Evolutionary conservation across 2,888 invertebrate species (phyloP), one percentile per base, ranked within the genome.

Genomic region (Drosophila seclusa): DNA sequence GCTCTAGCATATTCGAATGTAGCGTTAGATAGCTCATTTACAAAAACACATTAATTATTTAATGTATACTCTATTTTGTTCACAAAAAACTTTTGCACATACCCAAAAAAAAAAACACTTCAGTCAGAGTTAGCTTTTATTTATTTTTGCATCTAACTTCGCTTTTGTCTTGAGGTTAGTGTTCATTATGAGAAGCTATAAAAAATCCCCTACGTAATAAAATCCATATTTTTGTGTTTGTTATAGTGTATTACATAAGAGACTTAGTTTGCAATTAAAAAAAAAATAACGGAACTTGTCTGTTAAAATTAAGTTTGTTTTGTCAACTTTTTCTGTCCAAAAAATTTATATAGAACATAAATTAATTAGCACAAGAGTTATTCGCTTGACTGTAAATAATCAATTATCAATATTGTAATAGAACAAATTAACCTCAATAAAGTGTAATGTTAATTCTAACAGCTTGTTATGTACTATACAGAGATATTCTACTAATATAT

Each of bases 401-500:
- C 52, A 36, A 73, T 53, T 67, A 66, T 80, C 49, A 21, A 45
- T 73, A 74, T 74, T 54, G 65, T 70, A 73, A 73, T 61, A 73
- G 65, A 73, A 60, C 27, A 64, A 68, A 54, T 54, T 67, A 83
- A 71, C 62, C 57, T 68, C 71, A 74, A 83, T 83, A 81, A 83
- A 80, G 31, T 68, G 58, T 77, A 70, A 59, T 40, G 68, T 63
- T 70, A 83, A 67, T 57, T 73, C 48, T 54, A 59, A 34, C 31
- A 36, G 38, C 32, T 42, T 49, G 8, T 31, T 36, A 16, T 55
- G 13, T 45, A 21, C 40, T 21, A 21, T 8, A 24, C 8, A 45
- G 21, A 16, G 7, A 7, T 45, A 24, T 24, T 45, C 4, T 7
- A 16, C 4, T 42, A 45, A 45, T 45, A 21, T 21, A 8, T 45